These are phyloP conservation scores for Neodon shergylaensis DNA, from an alignment of 2,113 vertebrate genomes.

Conservation along the genomic window DNA sequence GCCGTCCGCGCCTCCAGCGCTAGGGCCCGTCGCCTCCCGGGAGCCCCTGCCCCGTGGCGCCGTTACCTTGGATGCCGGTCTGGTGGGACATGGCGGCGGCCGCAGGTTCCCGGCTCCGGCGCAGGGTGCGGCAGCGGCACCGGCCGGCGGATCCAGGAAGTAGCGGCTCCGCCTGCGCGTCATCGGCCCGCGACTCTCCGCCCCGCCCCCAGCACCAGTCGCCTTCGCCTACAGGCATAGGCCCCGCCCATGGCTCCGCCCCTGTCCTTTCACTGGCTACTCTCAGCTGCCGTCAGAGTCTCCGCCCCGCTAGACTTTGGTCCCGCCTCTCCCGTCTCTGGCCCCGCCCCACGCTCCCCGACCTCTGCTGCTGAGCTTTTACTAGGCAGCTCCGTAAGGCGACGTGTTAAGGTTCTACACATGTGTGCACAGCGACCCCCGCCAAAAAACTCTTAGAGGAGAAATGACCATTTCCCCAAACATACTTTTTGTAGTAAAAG, in stretches of 20 bases:
- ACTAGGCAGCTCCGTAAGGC: rapidly evolving
- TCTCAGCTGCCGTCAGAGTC: rapidly evolving
- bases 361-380: background rate
- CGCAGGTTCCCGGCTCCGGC: slow-evolving; percentile 40
- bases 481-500: background rate
- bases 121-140: slow-evolving; percentile 26
- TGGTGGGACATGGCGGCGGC: slow-evolving; percentile 92
- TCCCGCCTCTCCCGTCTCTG: too few relatives aligned
- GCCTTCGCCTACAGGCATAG: background rate
- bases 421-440: background rate
- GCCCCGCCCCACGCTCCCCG: rapidly evolving
- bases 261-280: background rate
- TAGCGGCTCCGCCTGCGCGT: slow-evolving; percentile 62
- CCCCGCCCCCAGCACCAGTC: slow-evolving; percentile 38
- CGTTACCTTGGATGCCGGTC: slow-evolving; percentile 96
- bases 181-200: slow-evolving; percentile 64
- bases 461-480: background rate
- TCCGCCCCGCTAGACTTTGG: rapidly evolving
- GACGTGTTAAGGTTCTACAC: too few relatives aligned
- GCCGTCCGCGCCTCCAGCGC: background rate
- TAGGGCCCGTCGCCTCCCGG: background rate
- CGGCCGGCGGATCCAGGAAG: slow-evolving; percentile 66
- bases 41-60: slow-evolving; percentile 30
- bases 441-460: too few relatives aligned
- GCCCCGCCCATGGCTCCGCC: background rate